phyloP scores from a whole-genome alignment of 2,797 vertebrate genomes.

The Vespertilio murinus region DNA sequence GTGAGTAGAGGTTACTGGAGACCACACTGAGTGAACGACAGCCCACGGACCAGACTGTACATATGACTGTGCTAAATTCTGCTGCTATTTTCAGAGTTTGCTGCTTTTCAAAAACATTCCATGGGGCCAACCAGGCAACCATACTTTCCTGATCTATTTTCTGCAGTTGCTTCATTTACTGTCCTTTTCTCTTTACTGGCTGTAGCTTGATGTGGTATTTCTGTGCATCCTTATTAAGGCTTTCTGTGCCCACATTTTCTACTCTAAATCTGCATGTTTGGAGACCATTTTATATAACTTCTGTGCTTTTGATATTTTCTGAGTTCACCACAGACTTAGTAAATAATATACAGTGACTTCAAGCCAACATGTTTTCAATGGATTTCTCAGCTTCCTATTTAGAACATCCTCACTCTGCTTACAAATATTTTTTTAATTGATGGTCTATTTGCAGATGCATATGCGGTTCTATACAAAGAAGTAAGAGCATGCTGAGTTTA shows the following conservation, averaged over 20 bases:
- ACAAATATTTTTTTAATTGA: neutral
- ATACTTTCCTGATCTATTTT: neutral
- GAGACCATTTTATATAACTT: neutral
- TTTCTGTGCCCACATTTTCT: neutral
- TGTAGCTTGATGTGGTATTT: neutral
- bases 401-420: neutral
- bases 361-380: neutral
- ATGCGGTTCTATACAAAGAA: neutral
- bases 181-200: neutral
- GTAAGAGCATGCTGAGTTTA: neutral
- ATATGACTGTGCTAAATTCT: neutral
- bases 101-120: neutral
- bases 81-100: slow-evolving; percentile 45
- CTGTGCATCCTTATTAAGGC: neutral
- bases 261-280: neutral
- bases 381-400: neutral
- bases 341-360: neutral
- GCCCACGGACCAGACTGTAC: slow-evolving; percentile 29
- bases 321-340: neutral
- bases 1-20: neutral
- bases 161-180: neutral
- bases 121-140: neutral
- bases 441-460: neutral
- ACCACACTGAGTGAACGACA: neutral
- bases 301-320: neutral